Evolutionary conservation across 2,888 invertebrate species (phyloP).

Genomic region (Shargacucullia verbasci): DNA sequence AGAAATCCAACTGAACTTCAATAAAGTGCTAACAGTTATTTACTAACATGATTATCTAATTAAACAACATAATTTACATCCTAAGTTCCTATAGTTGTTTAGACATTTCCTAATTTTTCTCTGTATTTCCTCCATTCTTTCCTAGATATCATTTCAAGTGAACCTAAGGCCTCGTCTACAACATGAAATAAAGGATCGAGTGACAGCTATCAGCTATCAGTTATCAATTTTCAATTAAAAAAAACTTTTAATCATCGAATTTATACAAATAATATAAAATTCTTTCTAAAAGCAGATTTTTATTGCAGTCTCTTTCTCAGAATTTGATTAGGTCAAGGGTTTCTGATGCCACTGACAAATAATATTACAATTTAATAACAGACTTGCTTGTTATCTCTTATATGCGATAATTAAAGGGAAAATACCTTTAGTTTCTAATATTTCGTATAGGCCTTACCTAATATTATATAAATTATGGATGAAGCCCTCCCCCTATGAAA

Average conservation of each 20-base stretch:
- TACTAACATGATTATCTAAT: too few species aligned
- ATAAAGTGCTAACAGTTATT: too few species aligned
- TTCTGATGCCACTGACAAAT: slow-evolving; percentile 44
- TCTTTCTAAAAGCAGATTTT: slow-evolving; percentile 34
- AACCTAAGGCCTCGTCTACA: slow-evolving; percentile 25
- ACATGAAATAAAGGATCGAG: slow-evolving; percentile 4
- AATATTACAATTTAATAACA: slow-evolving; percentile 20
- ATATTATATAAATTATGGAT: too few species aligned
- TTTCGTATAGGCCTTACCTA: too few species aligned
- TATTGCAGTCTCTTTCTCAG: slow-evolving; percentile 44
- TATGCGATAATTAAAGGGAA: slow-evolving; percentile 31
- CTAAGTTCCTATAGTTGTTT: too few species aligned
- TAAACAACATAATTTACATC: too few species aligned
- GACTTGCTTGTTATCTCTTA: slow-evolving; percentile 30
- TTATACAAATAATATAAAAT: slow-evolving; percentile 18
- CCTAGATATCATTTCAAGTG: slow-evolving; percentile 18
- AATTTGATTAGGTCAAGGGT: slow-evolving; percentile 52
- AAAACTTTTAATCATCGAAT: slow-evolving; percentile 14
- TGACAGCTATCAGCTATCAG: too few species aligned
- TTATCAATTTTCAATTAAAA: too few species aligned
- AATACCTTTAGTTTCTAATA: slow-evolving; percentile 13
- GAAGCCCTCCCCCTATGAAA: too few species aligned
- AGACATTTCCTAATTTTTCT: slow-evolving; percentile 24
- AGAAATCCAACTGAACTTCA: too few species aligned
- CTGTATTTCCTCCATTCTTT: slow-evolving; percentile 41